A percentile compares a stretch with the other conserved stretches of the same genome.
Conservation (phyloP, 2,797 vertebrate genomes). For the Dermochelys coriacea region DNA sequence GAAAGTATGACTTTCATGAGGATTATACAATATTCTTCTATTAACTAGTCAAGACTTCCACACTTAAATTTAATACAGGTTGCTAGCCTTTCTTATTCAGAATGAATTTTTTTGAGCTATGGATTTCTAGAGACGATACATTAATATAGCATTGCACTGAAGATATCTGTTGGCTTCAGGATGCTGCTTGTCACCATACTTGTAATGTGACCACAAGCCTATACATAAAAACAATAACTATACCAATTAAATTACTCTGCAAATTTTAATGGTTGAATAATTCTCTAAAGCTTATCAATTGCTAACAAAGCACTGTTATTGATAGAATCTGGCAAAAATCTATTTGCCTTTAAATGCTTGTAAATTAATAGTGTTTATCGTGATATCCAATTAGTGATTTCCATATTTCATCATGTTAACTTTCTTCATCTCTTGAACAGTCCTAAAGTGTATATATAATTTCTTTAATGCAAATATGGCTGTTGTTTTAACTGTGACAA, state of each 20-base stretch:
- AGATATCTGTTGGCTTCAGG: constrained; percentile 15
- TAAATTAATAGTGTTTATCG: constrained; percentile 71
- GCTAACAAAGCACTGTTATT: constrained; percentile 46
- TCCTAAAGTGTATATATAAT: constrained; percentile 12
- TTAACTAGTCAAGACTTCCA: not conserved
- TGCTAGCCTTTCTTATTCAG: not conserved
- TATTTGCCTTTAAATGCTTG: constrained; percentile 73
- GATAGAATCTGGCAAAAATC: constrained; percentile 65
- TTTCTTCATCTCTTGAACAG: constrained; percentile 28
- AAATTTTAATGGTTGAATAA: constrained; percentile 68
- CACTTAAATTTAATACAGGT: not conserved
- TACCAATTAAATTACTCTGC: constrained; percentile 73
- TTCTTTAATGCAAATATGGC: not conserved
- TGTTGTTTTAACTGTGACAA: constrained; percentile 27
- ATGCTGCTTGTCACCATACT: constrained; percentile 32
- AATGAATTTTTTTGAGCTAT: not conserved
- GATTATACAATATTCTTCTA: not conserved
- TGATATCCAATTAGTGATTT: constrained; percentile 59
- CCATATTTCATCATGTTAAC: constrained; percentile 26
- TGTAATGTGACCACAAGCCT: constrained; percentile 62
- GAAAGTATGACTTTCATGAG: not conserved
- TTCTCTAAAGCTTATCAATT: constrained; percentile 60
- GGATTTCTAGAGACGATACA: not conserved
- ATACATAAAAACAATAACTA: constrained; percentile 72
- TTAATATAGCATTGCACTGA: not conserved